Evolutionary conservation across 2,113 vertebrate species (phyloP), one percentile per base, ranked within the genome.

Genomic region (Enhydra lutris): DNA sequence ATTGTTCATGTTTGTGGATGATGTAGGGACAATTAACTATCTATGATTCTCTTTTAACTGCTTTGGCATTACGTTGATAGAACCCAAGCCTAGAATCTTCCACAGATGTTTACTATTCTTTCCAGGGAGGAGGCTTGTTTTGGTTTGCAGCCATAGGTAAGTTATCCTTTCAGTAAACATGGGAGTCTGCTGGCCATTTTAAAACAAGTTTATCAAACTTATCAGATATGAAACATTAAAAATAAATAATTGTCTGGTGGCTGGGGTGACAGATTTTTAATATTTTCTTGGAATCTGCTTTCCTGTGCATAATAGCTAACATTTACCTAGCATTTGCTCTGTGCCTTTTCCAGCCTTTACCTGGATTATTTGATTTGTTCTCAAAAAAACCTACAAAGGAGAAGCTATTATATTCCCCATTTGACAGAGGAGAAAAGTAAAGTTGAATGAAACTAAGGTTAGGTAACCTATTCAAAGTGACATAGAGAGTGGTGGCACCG

Each of bases 211-310:
- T 59, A 67, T 61, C 61, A 79, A 93, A 85, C 1, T 24, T 82
- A 89, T 23, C 24, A 83, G 67, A 93, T 67, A 91, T 9, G 85
- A 69, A 94, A 69, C 4, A 83, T 61, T 86, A 80, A 96, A 96
- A 92, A 39, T 39, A 86, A 69, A 73, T 42, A 61, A 90, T 87
- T 50, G 52, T 74, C 39, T 55, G 11, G 15, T 50, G 36, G 24
- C 15, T 74, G 36, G 59, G 7, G 65, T 61, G 71, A 91, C 2
- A 24, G n/a, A 15, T 18, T 55, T 78, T 74, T 87, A 92, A 87
- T 45, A 61, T 65, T 73, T 79, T 79, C 18, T 80, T 73, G 13
- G 20, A 47, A 83, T 76, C 50, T 80, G 42, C 86, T 97, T 78
- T 55, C 39, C 90, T 47, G 18, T 59, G 31, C 31, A 69, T 61